Evolutionary conservation across 2,888 invertebrate species (phyloP).

Genomic region (Parochlus steinenii): DNA sequence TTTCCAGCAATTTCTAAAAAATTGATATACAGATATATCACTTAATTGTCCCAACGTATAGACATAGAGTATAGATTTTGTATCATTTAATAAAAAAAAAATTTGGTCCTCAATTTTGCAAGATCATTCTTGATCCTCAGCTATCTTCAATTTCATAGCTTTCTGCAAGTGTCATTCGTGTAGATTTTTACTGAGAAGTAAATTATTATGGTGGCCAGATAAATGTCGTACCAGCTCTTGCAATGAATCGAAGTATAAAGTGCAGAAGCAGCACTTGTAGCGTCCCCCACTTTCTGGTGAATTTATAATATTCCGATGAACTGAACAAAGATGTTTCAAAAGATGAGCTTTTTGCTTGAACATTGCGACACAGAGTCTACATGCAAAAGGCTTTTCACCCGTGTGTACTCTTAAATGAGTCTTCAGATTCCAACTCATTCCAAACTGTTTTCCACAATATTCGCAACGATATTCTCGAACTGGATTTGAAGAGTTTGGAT

Average conservation of each 20-base stretch:
- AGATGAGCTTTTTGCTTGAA: slow-evolving; percentile 83
- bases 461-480: slow-evolving; percentile 76
- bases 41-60: too few species aligned
- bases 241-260: slow-evolving; percentile 67
- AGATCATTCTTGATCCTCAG: too few species aligned
- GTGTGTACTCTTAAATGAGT: slow-evolving; percentile 77
- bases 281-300: slow-evolving; percentile 60
- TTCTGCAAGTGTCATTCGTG: slow-evolving; percentile 60
- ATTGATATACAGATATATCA: too few species aligned
- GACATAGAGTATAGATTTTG: too few species aligned
- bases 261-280: slow-evolving; percentile 79
- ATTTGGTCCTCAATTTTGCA: too few species aligned
- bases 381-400: slow-evolving; percentile 79
- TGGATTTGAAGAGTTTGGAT: slow-evolving; percentile 24
- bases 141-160: too few species aligned
- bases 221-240: slow-evolving; percentile 75
- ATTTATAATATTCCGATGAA: slow-evolving; percentile 75
- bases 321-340: slow-evolving; percentile 74
- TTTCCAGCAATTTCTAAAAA: too few species aligned
- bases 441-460: slow-evolving; percentile 80
- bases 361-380: slow-evolving; percentile 78
- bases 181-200: slow-evolving; percentile 72
- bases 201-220: slow-evolving; percentile 75
- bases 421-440: slow-evolving; percentile 85
- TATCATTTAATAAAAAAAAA: too few species aligned